These are phyloP conservation scores for Hanleya hanleyi DNA, from an alignment of 2,888 invertebrate species.

Conservation along the genomic window DNA sequence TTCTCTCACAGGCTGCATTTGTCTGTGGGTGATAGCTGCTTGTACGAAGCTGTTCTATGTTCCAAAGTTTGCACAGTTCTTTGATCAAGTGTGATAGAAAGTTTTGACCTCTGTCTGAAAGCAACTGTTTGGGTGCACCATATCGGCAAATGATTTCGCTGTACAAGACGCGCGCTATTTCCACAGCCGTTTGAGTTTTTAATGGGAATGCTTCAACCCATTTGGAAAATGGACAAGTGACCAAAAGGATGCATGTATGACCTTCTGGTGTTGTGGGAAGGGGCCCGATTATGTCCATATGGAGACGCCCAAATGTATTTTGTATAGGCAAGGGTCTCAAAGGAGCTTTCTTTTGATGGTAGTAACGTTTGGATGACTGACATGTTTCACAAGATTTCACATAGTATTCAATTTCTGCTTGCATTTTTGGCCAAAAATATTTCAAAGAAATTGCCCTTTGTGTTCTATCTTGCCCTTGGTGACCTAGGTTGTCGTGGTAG, in stretches of 20 bases:
- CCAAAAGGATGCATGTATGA: not conserved
- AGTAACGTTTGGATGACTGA: not conserved
- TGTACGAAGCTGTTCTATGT: not conserved
- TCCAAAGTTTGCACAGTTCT: not conserved
- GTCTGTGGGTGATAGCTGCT: not conserved
- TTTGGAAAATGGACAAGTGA: not conserved
- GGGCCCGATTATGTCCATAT: not conserved
- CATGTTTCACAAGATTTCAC: conserved; percentile 12
- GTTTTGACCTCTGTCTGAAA: conserved; percentile 3
- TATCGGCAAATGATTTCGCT: not conserved
- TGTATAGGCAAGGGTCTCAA: not conserved
- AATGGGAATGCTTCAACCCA: not conserved
- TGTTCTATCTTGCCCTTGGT: conserved; percentile 3
- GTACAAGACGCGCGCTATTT: not conserved
- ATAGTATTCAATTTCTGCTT: conserved; percentile 3
- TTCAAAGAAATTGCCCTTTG: not conserved
- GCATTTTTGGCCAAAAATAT: conserved; percentile 11
- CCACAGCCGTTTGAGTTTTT: not conserved
- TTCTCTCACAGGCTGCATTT: not conserved
- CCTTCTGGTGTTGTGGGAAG: not conserved
- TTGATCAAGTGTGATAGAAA: not conserved
- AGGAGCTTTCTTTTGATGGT: not conserved
- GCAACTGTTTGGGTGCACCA: not conserved
- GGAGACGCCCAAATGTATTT: not conserved
- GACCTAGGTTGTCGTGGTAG: not conserved